These are phyloP conservation scores for Epizoanthus illoricatus DNA, from an alignment of 92 coral and sea anemone species.

Conservation along the genomic window DNA sequence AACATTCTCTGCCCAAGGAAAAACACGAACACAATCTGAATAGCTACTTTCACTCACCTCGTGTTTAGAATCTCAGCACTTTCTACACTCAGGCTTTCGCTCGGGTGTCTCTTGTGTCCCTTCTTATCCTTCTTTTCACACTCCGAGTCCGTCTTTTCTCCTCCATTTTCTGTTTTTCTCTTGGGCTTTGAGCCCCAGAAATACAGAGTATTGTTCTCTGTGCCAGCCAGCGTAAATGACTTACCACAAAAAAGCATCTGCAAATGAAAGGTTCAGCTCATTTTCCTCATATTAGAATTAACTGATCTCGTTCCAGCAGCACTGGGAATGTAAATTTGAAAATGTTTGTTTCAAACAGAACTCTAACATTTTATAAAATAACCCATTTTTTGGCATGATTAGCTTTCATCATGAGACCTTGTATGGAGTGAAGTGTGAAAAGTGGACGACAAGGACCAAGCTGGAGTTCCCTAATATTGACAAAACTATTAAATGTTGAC, in stretches of 20 bases:
- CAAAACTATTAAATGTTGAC: no score
- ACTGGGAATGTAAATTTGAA: no score
- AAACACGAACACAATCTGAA: no score
- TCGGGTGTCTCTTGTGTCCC: constrained; percentile 74
- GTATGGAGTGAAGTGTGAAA: no score
- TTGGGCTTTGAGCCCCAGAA: constrained; percentile 94
- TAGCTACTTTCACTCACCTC: constrained; percentile 72
- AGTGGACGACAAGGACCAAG: no score
- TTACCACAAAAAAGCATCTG: constrained; percentile 96
- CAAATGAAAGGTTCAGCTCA: not conserved
- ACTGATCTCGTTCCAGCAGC: not conserved
- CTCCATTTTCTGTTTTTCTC: constrained; percentile 64
- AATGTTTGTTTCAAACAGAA: no score
- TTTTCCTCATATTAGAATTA: not conserved
- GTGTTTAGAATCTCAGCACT: constrained; percentile 75
- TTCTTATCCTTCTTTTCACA: constrained; percentile 48
- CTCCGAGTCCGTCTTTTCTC: constrained; percentile 76
- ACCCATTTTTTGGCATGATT: no score
- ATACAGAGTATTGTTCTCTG: constrained; percentile 85
- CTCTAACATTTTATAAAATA: no score
- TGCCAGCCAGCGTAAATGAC: constrained; percentile 87
- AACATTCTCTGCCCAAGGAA: no score
- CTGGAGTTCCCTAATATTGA: no score
- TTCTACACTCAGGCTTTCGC: constrained; percentile 87
- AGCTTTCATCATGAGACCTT: no score